Base-by-base conservation (phyloP, 2,113 vertebrate species). In the Symphodus melops region DNA sequence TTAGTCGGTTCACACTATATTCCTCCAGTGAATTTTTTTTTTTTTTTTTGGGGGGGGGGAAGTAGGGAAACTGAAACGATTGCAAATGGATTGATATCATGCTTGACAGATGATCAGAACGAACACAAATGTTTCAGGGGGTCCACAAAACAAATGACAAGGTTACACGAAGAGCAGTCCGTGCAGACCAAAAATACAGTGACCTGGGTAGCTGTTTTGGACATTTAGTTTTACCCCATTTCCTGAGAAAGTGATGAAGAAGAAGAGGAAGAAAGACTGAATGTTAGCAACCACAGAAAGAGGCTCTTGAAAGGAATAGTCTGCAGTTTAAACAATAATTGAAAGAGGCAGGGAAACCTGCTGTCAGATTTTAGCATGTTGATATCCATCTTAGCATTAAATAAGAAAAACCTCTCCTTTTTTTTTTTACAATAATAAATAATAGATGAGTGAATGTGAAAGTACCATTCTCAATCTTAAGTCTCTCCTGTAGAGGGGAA, bases 181-280 rank as follows among this genome's bases (percentile, higher is more conserved):
- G 89, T 82, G 91, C 75, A 88, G 46, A 79, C 16, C 23, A 67
- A 81, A 60, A 69, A 66, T 60, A 77, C 61, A 91, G 90, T 93
- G 88, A 95, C 94, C 93, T 94, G 93, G 81, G 65, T 84, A 92
- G 91, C 81, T 89, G 93, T 85, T 91, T 86, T 90, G 86, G 75
- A 77, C 68, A 77, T 83, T 93, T 89, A 92, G 91, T 77, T 92
- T 93, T 41, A 90, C 77, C 64, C 84, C 88, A 75, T 84, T 91
- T 86, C 92, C 94, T 95, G 84, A 83, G 87, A 72, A 65, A 21
- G 68, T 2, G 81, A 62, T 21, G 42, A 81, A 73, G 66, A 82
- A 58, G 77, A 73, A 78, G 56, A 82, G 25, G 81, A 73, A 88
- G 70, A 84, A 57, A 89, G 28, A 84, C 16, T 36, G 19, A 0